Percentiles rank a stretch among this genome's conserved stretches.
Evolutionary conservation across 1,140 invertebrate species (phyloP).

Genomic region (Danaus plexippus): DNA sequence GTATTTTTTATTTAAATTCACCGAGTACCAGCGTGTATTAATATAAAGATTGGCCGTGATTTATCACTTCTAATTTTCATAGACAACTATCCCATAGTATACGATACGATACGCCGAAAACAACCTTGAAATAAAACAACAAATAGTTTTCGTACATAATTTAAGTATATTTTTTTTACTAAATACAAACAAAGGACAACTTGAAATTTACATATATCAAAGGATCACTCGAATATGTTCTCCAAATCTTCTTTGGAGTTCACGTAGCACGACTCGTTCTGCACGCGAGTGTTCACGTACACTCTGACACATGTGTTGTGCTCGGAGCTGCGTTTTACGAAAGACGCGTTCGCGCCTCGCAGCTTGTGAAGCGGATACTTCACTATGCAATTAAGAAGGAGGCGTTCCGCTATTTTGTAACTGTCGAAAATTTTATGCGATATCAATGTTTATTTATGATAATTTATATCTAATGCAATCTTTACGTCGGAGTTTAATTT

Average conservation of each 20-base stretch:
- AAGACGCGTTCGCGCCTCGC: constrained; percentile 39
- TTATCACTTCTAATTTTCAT: too few species aligned
- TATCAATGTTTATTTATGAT: not conserved
- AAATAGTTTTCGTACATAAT: not conserved
- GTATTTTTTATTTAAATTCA: too few species aligned
- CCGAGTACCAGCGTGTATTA: too few species aligned
- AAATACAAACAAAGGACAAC: not conserved
- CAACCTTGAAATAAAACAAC: not conserved
- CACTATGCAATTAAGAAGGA: constrained; percentile 45
- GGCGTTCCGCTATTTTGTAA: constrained; percentile 55
- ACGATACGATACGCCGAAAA: too few species aligned
- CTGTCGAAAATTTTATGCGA: constrained; percentile 23
- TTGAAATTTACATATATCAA: not conserved
- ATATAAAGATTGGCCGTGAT: too few species aligned
- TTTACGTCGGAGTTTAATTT: not conserved
- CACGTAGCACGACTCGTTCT: constrained; percentile 22
- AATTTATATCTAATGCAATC: not conserved
- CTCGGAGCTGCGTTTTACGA: constrained; percentile 37
- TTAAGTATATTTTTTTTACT: not conserved
- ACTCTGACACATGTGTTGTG: constrained; percentile 42
- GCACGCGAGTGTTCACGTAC: constrained; percentile 33
- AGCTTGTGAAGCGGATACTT: constrained; percentile 49
- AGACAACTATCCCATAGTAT: too few species aligned
- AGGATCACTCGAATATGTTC: constrained; percentile 20
- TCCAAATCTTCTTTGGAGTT: constrained; percentile 27